phyloP scores from a whole-genome alignment of 2,888 invertebrate species.

The Entomobrya proxima region DNA sequence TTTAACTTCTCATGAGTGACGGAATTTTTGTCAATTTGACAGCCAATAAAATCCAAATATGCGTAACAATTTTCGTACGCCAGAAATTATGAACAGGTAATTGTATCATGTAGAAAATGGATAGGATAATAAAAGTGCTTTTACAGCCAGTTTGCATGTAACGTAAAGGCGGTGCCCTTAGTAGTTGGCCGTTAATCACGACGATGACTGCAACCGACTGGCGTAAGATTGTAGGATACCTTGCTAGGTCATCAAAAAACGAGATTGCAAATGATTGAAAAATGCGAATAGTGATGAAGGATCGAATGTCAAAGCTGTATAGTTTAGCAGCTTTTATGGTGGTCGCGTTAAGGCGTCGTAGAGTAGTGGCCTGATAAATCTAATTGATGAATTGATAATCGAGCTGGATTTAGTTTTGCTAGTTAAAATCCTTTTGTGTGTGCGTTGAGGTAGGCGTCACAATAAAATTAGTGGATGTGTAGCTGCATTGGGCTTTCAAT shows the following conservation, averaged over 20 bases:
- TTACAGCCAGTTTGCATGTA: neutral
- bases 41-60: neutral
- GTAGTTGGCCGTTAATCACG: conserved; percentile 57
- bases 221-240: conserved; percentile 4
- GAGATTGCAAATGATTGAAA: conserved; percentile 33
- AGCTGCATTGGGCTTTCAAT: neutral
- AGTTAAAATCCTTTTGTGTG: neutral
- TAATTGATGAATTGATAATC: conserved; percentile 9
- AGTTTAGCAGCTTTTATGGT: conserved; percentile 1
- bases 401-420: conserved; percentile 30
- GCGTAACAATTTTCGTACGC: neutral
- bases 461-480: neutral
- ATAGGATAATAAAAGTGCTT: too few relatives aligned
- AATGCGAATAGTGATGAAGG: neutral
- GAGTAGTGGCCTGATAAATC: neutral
- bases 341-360: conserved; percentile 13
- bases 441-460: neutral
- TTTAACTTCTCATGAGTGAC: neutral
- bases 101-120: too few relatives aligned
- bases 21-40: conserved; percentile 2
- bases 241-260: conserved; percentile 32
- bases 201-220: conserved; percentile 18
- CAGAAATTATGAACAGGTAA: too few relatives aligned
- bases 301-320: conserved; percentile 2
- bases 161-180: conserved; percentile 46